Evolutionary conservation across 2,888 invertebrate species (phyloP).

Genomic region (Dasypogon diadema): DNA sequence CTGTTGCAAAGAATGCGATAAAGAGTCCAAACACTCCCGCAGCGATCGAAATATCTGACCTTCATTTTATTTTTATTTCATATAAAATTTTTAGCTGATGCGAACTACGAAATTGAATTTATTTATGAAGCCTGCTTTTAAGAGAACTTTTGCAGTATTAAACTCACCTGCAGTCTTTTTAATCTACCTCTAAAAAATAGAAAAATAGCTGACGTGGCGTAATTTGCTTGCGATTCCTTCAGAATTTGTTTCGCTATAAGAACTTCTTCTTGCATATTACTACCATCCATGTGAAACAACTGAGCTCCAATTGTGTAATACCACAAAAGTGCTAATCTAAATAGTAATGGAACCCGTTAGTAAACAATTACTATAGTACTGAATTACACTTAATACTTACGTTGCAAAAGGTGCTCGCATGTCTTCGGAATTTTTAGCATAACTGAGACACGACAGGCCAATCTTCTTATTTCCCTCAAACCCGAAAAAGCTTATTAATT

Average conservation of each 20-base stretch:
- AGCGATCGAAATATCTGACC: too few relatives aligned
- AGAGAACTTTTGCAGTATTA: neutral
- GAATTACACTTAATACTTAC: slow-evolving; percentile 65
- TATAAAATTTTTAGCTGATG: too few relatives aligned
- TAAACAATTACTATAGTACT: too few relatives aligned
- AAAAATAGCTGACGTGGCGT: slow-evolving; percentile 74
- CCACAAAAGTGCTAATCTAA: slow-evolving; percentile 74
- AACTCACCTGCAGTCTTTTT: slow-evolving; percentile 72
- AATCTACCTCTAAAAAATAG: slow-evolving; percentile 76
- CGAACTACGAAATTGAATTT: too few relatives aligned
- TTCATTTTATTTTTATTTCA: too few relatives aligned
- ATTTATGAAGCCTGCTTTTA: too few relatives aligned
- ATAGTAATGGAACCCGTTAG: too few relatives aligned
- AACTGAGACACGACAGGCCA: slow-evolving; percentile 73
- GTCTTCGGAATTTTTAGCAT: slow-evolving; percentile 73
- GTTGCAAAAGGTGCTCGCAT: slow-evolving; percentile 78
- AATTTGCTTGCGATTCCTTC: slow-evolving; percentile 71
- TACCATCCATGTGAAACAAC: slow-evolving; percentile 74
- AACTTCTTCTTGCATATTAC: slow-evolving; percentile 73
- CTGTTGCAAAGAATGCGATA: too few relatives aligned
- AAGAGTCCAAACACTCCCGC: too few relatives aligned
- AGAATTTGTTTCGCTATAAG: slow-evolving; percentile 68
- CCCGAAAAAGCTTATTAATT: slow-evolving; percentile 74
- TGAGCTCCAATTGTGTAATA: slow-evolving; percentile 79
- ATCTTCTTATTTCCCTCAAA: slow-evolving; percentile 74